Base-by-base conservation (phyloP, 92 coral and sea anemone genomes). In the Heliopora coerulea region DNA sequence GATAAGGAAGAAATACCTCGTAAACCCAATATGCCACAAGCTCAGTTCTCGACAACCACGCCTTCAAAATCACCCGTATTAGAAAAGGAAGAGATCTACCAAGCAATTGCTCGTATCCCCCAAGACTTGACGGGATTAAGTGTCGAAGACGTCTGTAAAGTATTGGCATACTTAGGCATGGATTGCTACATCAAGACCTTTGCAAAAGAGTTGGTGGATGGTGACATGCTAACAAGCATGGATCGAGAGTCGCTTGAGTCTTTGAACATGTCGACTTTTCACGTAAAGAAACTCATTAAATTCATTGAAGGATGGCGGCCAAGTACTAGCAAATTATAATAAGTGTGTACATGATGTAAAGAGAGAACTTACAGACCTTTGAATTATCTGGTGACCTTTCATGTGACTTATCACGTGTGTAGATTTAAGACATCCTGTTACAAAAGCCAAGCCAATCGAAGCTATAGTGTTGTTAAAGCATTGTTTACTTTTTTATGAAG, bases 241-340 rank as follows among this genome's bases (percentile, higher is more conserved):
- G 69, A 62, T 23, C 10, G 10, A 33, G 69, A 62, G 23, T 31
- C 10, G 12, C 42, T 62, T 0, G 11, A 62, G 34, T 17, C 69
- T 2, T 11, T 62, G 20, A 33, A 33, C 34, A 25, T 62, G 10
- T 10, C 15, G 6, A 7, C 27, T n/a, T 31, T 62, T 62, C 69
- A 62, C n/a, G 48, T 23, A 10, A 62, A 62, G 24, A 62, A 62
- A 23, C 20, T 62, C 20, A 31, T 62, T 19, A 62, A 37, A 29
- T 62, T 62, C 34, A 33, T 62, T 18, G 25, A 40, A 5, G 69
- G 49, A 18, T 62, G 67, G 34, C 37, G 67, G 19, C 67, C 67
- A 12, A 37, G n/a, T n/a, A n/a, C n/a, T n/a, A n/a, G n/a, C n/a
- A 37, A 12, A 12, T 37, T 37, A 4, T 4, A 37, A 5, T 12